phyloP scores from a whole-genome alignment of 2,113 vertebrate genomes.

The Oxygymnocypris stewartii region DNA sequence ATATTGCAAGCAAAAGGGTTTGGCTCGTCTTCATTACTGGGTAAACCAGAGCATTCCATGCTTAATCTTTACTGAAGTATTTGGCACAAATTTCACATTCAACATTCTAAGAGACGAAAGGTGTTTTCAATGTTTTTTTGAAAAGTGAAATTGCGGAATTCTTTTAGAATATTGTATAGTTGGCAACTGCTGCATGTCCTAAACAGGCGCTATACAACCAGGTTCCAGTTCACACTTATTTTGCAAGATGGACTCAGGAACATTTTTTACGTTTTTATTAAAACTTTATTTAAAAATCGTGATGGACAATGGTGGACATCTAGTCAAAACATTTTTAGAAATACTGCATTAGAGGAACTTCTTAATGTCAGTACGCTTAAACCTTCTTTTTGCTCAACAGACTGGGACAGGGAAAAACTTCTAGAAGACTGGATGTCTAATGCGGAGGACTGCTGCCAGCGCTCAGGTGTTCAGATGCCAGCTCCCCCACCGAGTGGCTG shows the following conservation, averaged over 20 bases:
- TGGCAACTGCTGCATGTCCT: background rate
- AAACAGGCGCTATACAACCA: background rate
- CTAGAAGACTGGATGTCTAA: constrained; percentile 97
- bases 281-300: no score
- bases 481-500: constrained; percentile 91
- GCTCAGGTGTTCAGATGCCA: constrained; percentile 94
- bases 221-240: background rate
- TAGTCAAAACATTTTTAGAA: background rate
- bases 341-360: background rate
- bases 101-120: background rate
- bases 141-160: background rate
- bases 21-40: background rate
- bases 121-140: no score
- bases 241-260: no score
- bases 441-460: constrained; percentile 92
- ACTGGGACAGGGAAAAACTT: constrained; percentile 97
- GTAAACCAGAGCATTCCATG: background rate
- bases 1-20: background rate
- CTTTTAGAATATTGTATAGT: background rate
- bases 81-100: background rate
- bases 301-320: no score
- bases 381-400: constrained; percentile 63
- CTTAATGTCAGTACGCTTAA: background rate
- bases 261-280: no score
- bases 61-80: background rate